Evolutionary conservation across 2,888 invertebrate genomes (phyloP), one percentile per base, ranked within the genome.

Genomic region (Macaria notata): DNA sequence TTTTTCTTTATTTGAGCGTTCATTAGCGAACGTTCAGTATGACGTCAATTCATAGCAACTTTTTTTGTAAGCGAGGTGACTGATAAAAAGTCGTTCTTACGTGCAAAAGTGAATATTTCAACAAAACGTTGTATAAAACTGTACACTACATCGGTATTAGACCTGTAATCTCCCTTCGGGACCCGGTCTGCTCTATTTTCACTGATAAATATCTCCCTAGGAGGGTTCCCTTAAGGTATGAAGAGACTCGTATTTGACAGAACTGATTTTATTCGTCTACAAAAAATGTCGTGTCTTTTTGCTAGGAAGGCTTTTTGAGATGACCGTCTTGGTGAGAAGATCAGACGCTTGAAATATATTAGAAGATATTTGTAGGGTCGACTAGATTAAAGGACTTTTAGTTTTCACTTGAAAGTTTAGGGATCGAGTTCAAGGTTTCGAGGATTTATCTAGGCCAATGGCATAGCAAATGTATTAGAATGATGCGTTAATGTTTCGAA

Each of bases 171-270:
- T 59, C 55, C 66, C 64, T 30, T 9, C 36, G 65, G 64, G 62
- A 63, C 46, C 54, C 45, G 49, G 62, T 62, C 60, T 63, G 59
- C 55, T 58, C 59, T 51, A 55, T 54, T 51, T 50, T 48, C 47
- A 4, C 54, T 62, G 66, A 68, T 64, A 64, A 65, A 62, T 62
- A 64, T 65, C 64, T 63, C 65, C 51, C 6, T 42, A 59, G 64
- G 63, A 63, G 61, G 55, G 47, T 54, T 46, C 61, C 60, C 61
- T 65, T 62, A 64, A 60, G 53, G 60, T 64, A 63, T 65, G 43
- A 59, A 56, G 65, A 58, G 62, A 53, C 51, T 63, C 46, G 46
- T 46, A 31, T 36, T 30, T 58, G 63, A 63, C 59, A 63, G 49
- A 57, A 61, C 54, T 61, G 59, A 59, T 62, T 66, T 65, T 65